Evolutionary conservation across 2,113 vertebrate genomes (phyloP), one percentile per base, ranked within the genome.

Genomic region (Stegastes partitus): DNA sequence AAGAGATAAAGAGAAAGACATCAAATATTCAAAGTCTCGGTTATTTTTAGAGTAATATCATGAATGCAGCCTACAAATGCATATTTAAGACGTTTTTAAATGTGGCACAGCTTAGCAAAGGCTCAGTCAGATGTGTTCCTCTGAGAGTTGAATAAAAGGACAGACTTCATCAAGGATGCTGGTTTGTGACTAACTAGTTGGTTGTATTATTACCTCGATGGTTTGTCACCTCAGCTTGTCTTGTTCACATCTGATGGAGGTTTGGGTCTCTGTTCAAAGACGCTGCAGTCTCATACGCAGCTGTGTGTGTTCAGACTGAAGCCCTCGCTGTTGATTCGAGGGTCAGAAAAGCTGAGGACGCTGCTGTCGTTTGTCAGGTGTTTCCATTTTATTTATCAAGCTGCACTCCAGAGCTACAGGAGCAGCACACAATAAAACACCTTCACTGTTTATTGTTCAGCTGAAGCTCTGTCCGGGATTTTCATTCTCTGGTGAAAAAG

Each of bases 211-310:
- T 44, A 47, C 49, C 23, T n/a, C 68, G 42, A 34, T 4, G 54
- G n/a, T 62, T 45, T 50, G 28, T 73, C 28, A 45, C 21, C 62
- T 21, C 39, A 44, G 22, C 54, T 76, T 18, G 16, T 70, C 31
- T 51, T 45, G 58, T 72, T 80, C 22, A 72, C 37, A 68, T 65
- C 14, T 42, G 39, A 15, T 42, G 31, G 34, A 53, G 55, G 10
- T 21, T 79, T 77, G 18, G 5, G 56, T 78, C 84, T 79, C 84
- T 86, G 71, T 87, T 89, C 68, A 83, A 84, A 83, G 74, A 91
- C 68, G 82, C 58, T 44, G 49, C 44, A n/a, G 26, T 37, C 28
- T 69, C 64, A 59, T 77, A 61, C 51, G 61, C 39, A 59, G 47
- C 3, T 47, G 14, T 73, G 14, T 42, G 23, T 22, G 34, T 68